Evolutionary conservation across 1,140 invertebrate genomes (phyloP), one percentile per base, ranked within the genome.

Genomic region (Drosophila navojoa): DNA sequence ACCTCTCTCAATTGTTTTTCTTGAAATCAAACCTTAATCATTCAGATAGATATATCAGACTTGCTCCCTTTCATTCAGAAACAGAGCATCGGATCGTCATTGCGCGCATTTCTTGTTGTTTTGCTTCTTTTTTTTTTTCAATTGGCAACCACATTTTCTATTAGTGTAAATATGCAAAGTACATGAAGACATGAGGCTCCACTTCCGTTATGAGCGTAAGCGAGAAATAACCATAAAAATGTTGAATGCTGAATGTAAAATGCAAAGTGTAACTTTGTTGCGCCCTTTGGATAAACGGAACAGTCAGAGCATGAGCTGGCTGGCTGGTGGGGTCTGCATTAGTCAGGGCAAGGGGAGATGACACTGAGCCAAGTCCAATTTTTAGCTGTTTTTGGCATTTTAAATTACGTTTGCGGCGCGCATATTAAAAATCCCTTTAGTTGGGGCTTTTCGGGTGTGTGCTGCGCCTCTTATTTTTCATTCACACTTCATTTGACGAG

Each of bases 101-200:
- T 19, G 3, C 6, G 7, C 10, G 16, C 15, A 25, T 10, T 13
- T 53, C 19, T 32, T 52, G 25, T 45, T 55, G 11, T 29, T 49
- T 29, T 19, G 32, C 22, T 22, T 22, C 3, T 38, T 16, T 25
- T 54, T 70, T 81, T 70, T 81, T 87, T 86, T 87, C 82, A 87
- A 87, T 87, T 87, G 84, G 69, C 79, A 84, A 80, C 79, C 79
- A 74, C 84, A 90, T 84, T 89, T 89, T 89, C 84, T 90, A 90
- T 89, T 90, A 89, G 84, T 89, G 84, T 89, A 89, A 89, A 89
- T 90, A 89, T 89, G 84, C 85, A 89, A 90, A 89, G 80, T 89
- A 90, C 84, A 89, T 85, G 85, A 89, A 90, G 85, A 90, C 85
- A 89, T 90, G 84, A 84, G 84, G 85, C 79, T 89, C 77, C 75